phyloP scores from a whole-genome alignment of 92 coral and sea anemone genomes.

The Diadumene lineata region DNA sequence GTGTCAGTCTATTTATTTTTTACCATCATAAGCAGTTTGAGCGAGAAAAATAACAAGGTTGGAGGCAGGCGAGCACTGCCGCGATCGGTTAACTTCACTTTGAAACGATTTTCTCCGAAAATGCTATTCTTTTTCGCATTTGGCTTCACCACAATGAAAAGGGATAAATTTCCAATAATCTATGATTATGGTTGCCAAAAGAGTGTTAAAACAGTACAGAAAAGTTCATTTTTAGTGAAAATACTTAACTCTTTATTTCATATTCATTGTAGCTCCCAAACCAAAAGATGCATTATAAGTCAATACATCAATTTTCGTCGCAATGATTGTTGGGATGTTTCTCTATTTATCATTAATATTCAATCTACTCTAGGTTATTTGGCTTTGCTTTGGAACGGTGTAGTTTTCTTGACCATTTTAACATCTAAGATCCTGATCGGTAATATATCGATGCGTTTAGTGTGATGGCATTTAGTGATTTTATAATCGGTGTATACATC shows the following conservation, averaged over 20 bases:
- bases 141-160: too few species aligned
- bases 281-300: background rate
- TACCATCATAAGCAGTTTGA: too few species aligned
- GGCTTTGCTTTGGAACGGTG: constrained; percentile 16
- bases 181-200: background rate
- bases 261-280: background rate
- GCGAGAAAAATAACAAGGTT: too few species aligned
- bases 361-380: constrained; percentile 19
- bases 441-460: constrained; percentile 36
- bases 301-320: too few species aligned
- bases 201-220: too few species aligned
- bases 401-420: constrained; percentile 16
- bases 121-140: too few species aligned
- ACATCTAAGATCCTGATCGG: background rate
- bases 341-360: background rate
- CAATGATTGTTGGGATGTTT: background rate
- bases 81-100: too few species aligned
- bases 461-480: constrained; percentile 41
- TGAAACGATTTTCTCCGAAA: too few species aligned
- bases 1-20: too few species aligned
- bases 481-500: constrained; percentile 22
- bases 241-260: background rate
- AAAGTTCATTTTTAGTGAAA: background rate
- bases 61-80: too few species aligned
- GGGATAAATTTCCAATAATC: too few species aligned